A percentile compares a stretch with the other conserved stretches of the same genome.
These are phyloP conservation scores for Myodes glareolus DNA, from an alignment of 2,113 vertebrate species.

Conservation along the genomic window DNA sequence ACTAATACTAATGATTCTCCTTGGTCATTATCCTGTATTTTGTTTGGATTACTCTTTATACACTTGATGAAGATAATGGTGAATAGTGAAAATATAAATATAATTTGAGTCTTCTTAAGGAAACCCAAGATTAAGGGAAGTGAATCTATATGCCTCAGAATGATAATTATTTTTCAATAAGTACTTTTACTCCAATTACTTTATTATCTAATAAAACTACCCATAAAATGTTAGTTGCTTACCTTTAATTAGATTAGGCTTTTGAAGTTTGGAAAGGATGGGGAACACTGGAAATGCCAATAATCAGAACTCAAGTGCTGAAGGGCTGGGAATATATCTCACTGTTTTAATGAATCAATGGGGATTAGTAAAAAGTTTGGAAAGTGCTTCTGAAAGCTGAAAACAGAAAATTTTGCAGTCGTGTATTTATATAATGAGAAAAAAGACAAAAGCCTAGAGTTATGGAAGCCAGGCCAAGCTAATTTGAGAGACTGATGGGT, in stretches of 20 bases:
- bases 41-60: neutral
- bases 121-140: neutral
- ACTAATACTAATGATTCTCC: neutral
- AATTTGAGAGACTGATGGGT: neutral
- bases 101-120: neutral
- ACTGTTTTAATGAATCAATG: slow-evolving; percentile 12
- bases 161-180: neutral
- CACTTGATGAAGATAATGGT: neutral
- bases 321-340: neutral
- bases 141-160: too few species aligned
- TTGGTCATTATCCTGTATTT: neutral
- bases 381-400: neutral
- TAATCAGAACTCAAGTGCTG: neutral
- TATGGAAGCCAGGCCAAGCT: neutral
- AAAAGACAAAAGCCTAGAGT: neutral
- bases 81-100: neutral
- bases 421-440: neutral
- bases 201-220: neutral
- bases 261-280: neutral
- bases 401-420: neutral
- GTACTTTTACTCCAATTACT: rapidly evolving
- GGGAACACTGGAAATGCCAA: neutral
- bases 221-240: neutral
- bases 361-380: neutral
- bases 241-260: neutral